phyloP scores from a whole-genome alignment of 2,888 invertebrate genomes.

The Hirtodrosophila trivittata region DNA sequence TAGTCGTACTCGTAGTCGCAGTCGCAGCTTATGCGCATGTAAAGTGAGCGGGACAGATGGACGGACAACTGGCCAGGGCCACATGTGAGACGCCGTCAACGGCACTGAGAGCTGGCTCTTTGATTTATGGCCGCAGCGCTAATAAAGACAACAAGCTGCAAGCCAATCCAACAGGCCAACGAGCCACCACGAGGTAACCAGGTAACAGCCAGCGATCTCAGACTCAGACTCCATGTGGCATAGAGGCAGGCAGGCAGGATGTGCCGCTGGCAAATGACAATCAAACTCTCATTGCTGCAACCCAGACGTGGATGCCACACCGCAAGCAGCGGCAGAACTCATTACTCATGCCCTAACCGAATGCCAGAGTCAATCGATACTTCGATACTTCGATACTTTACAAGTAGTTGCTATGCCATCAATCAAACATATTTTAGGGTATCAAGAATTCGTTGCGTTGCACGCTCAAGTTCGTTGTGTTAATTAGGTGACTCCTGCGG shows the following conservation, averaged over 20 bases:
- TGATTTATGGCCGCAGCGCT: slow-evolving; percentile 70
- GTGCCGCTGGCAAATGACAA: slow-evolving; percentile 62
- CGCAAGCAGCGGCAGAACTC: not conserved
- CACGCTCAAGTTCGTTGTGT: slow-evolving; percentile 58
- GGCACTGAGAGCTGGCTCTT: slow-evolving; percentile 65
- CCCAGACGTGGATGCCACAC: slow-evolving; percentile 12
- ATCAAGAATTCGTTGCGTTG: slow-evolving; percentile 22
- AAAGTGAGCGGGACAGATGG: slow-evolving; percentile 39
- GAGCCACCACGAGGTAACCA: slow-evolving; percentile 11
- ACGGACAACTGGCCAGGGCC: slow-evolving; percentile 57
- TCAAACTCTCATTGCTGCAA: slow-evolving; percentile 25
- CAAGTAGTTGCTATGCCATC: no score
- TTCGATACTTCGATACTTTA: no score
- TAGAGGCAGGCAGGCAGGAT: slow-evolving; percentile 53
- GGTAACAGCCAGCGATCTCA: slow-evolving; percentile 9
- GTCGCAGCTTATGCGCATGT: slow-evolving; percentile 59
- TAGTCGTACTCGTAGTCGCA: no score
- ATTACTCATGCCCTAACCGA: not conserved
- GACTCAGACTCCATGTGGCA: slow-evolving; percentile 5
- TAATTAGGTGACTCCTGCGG: slow-evolving; percentile 46
- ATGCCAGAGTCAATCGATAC: no score
- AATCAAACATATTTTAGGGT: no score
- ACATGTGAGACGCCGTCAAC: slow-evolving; percentile 65
- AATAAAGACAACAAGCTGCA: slow-evolving; percentile 78
- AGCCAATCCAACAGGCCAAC: slow-evolving; percentile 46